phyloP scores from a whole-genome alignment of 1,140 invertebrate species.

The Druon quercuslanigerum region DNA sequence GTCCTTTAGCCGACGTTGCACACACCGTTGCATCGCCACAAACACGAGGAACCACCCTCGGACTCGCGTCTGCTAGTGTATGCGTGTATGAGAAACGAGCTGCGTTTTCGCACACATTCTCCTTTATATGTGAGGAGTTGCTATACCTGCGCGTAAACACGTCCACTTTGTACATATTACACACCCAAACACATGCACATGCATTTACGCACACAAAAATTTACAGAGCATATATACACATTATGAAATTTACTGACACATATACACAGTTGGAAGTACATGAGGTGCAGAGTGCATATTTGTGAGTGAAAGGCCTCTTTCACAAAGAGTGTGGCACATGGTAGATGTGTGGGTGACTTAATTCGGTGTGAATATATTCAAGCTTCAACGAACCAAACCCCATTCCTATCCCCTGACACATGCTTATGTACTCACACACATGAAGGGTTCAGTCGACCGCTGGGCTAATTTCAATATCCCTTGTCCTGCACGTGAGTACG shows the following conservation, averaged over 20 bases:
- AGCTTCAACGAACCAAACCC: constrained; percentile 40
- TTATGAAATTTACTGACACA: constrained; percentile 2
- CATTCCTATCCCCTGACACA: neutral
- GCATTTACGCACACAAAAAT: no score
- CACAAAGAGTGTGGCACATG: constrained; percentile 13
- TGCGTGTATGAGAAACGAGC: neutral
- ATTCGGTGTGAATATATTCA: constrained; percentile 65
- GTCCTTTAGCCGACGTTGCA: constrained; percentile 30
- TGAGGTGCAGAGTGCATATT: constrained; percentile 26
- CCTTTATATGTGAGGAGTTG: neutral
- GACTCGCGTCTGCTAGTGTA: neutral
- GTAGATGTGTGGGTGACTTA: constrained; percentile 59
- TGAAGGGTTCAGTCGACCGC: constrained; percentile 23
- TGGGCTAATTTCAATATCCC: constrained; percentile 31
- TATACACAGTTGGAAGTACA: neutral
- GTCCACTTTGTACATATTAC: constrained; percentile 24
- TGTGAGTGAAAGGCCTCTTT: constrained; percentile 29
- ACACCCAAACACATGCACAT: neutral
- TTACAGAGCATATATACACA: neutral
- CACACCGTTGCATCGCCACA: constrained; percentile 10
- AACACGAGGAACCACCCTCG: constrained; percentile 34
- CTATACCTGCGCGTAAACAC: constrained; percentile 30
- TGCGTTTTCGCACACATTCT: neutral
- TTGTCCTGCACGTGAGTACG: constrained; percentile 12
- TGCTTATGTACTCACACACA: constrained; percentile 21